Evolutionary conservation across 1,140 invertebrate species (phyloP).

Genomic region (Cryptotermes secundus): DNA sequence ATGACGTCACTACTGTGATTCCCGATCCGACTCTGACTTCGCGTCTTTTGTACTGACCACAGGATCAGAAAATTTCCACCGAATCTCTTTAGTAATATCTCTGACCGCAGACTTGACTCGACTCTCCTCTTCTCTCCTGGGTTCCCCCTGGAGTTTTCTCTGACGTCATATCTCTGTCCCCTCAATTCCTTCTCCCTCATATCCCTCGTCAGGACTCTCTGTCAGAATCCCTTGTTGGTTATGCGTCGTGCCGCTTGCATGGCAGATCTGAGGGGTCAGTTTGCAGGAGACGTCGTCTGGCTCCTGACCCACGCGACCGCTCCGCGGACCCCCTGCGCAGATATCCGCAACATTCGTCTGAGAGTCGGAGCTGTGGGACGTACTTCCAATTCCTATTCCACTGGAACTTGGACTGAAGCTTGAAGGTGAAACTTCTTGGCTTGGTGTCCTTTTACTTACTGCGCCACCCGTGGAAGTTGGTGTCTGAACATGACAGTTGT

Average conservation of each 20-base stretch:
- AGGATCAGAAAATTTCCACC: conserved; percentile 29
- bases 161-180: conserved; percentile 47
- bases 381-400: neutral
- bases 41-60: neutral
- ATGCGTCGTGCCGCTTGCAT: neutral
- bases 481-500: neutral
- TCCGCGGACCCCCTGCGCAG: neutral
- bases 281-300: neutral
- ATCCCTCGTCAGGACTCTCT: conserved; percentile 84
- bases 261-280: neutral
- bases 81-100: conserved; percentile 23
- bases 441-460: neutral
- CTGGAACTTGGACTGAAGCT: conserved; percentile 29
- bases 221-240: conserved; percentile 54
- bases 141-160: conserved; percentile 20
- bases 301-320: neutral
- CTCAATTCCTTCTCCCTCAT: conserved; percentile 68
- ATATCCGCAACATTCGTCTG: neutral
- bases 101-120: neutral
- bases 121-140: neutral
- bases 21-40: neutral
- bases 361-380: neutral
- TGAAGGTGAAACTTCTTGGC: conserved; percentile 14
- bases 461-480: neutral
- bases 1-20: neutral